Percentiles rank a stretch among this genome's conserved stretches.
These are phyloP conservation scores for Coptotermes formosanus DNA, from an alignment of 1,140 invertebrate species.

Conservation along the genomic window DNA sequence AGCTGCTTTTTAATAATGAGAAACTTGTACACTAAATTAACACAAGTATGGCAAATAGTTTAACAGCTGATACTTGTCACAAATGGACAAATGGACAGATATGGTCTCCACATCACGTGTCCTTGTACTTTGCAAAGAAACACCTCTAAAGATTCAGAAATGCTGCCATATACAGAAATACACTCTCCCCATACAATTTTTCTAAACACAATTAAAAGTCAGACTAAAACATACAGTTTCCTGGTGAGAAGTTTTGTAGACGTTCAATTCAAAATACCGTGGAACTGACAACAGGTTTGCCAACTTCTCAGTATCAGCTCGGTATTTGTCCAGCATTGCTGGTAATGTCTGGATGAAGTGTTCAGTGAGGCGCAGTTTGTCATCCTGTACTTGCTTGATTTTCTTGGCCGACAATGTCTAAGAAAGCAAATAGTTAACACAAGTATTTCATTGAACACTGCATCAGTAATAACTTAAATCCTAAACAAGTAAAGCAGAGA, in stretches of 20 bases:
- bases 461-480: too few relatives aligned
- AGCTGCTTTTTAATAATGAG: too few relatives aligned
- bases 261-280: conserved; percentile 95
- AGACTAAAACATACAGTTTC: conserved; percentile 61
- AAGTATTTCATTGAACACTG: not conserved
- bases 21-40: too few relatives aligned
- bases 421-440: conserved; percentile 25
- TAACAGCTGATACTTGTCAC: too few relatives aligned
- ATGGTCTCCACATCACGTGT: too few relatives aligned
- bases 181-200: conserved; percentile 34
- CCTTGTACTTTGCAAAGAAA: too few relatives aligned
- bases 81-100: too few relatives aligned
- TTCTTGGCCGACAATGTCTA: conserved; percentile 69
- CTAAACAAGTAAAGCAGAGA: too few relatives aligned
- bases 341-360: conserved; percentile 95
- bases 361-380: conserved; percentile 88
- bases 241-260: conserved; percentile 91
- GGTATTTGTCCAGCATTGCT: conserved; percentile 87
- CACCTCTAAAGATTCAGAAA: not conserved
- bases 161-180: conserved; percentile 13
- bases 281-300: conserved; percentile 91
- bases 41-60: too few relatives aligned
- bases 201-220: conserved; percentile 23
- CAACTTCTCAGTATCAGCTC: conserved; percentile 94
- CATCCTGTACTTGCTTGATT: conserved; percentile 81